These are phyloP conservation scores for Neoarius graeffei DNA, from an alignment of 2,113 vertebrate genomes.

Conservation along the genomic window DNA sequence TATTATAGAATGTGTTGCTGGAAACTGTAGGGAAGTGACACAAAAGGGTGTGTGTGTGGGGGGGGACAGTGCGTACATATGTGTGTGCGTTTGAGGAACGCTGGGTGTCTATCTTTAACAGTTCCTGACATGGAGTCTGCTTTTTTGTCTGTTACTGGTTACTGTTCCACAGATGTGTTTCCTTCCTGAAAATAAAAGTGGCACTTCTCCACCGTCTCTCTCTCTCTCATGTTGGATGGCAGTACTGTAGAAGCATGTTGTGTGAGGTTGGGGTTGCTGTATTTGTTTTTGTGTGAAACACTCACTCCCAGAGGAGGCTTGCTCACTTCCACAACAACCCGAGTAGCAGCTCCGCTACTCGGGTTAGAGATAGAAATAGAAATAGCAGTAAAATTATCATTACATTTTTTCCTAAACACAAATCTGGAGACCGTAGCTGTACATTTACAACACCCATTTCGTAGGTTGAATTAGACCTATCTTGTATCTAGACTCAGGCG, in stretches of 20 bases:
- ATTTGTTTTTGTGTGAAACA: slow-evolving; percentile 27
- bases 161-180: slow-evolving; percentile 62
- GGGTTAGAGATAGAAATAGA: background rate
- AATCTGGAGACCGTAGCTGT: background rate
- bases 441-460: background rate
- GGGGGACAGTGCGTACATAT: slow-evolving; percentile 1
- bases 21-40: slow-evolving; percentile 11
- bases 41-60: slow-evolving; percentile 23
- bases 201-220: slow-evolving; percentile 47
- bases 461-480: background rate
- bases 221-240: background rate
- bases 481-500: too few species aligned
- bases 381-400: background rate
- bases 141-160: slow-evolving; percentile 57
- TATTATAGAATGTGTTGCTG: background rate
- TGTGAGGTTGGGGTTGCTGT: slow-evolving; percentile 1
- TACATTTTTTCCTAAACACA: background rate
- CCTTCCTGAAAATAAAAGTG: slow-evolving; percentile 63
- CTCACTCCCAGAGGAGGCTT: background rate
- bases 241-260: slow-evolving; percentile 1
- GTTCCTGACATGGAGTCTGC: slow-evolving; percentile 52
- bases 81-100: slow-evolving; percentile 42
- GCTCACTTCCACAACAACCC: background rate
- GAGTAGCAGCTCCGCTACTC: background rate
- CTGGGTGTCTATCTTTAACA: slow-evolving; percentile 49